phyloP scores from a whole-genome alignment of 2,888 invertebrate genomes.

The Lepidocyrtinus sp. region DNA sequence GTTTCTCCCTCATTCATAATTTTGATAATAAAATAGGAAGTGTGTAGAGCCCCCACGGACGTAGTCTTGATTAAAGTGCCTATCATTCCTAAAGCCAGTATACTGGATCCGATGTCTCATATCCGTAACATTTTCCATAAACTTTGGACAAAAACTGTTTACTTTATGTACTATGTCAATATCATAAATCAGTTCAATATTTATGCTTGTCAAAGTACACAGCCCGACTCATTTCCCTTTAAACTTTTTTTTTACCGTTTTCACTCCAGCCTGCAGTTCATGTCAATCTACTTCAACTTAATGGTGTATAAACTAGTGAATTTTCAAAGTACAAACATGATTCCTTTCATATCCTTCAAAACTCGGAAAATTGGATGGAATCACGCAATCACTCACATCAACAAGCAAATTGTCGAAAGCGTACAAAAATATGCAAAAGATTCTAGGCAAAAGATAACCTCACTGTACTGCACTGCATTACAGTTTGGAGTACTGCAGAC shows the following conservation, averaged over 20 bases:
- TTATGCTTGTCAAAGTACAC: background rate
- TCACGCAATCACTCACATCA: background rate
- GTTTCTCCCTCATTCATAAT: background rate
- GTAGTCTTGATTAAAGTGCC: slow-evolving; percentile 26
- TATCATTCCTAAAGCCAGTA: slow-evolving; percentile 11
- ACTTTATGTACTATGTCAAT: background rate
- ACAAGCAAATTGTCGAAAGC: slow-evolving; percentile 1
- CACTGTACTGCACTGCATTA: slow-evolving; percentile 2
- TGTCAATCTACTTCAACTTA: too few species aligned
- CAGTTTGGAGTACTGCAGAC: too few species aligned
- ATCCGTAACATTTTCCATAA: slow-evolving; percentile 1
- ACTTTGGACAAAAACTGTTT: slow-evolving; percentile 1
- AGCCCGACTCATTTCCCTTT: background rate
- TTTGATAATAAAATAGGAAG: slow-evolving; percentile 9
- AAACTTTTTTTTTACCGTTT: too few species aligned
- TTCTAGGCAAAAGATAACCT: background rate
- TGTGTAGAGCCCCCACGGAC: slow-evolving; percentile 28
- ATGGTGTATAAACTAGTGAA: too few species aligned
- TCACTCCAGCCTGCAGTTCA: too few species aligned
- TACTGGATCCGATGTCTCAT: background rate
- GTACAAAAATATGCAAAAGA: background rate
- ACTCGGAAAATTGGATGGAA: slow-evolving; percentile 9
- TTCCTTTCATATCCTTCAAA: too few species aligned
- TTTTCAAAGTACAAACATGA: too few species aligned
- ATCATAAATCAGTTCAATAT: slow-evolving; percentile 18